Evolutionary conservation across 2,888 invertebrate genomes (phyloP).

Genomic region (Drosophila mayaguana): DNA sequence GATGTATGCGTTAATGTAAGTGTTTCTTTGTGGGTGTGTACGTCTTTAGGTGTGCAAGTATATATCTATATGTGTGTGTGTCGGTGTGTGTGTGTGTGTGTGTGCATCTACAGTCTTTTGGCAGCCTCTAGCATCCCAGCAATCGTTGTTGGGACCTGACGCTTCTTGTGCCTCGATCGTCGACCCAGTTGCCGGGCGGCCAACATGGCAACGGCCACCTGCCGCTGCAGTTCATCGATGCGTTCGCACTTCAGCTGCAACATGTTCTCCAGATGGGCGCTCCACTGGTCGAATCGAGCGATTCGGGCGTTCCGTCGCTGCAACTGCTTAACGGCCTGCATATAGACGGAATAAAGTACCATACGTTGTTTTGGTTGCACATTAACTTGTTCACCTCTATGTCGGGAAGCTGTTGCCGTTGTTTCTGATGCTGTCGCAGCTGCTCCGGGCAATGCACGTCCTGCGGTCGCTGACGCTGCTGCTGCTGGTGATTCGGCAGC

Average conservation of each 20-base stretch:
- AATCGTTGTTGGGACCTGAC: neutral
- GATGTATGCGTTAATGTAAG: neutral
- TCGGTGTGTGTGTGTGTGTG: neutral
- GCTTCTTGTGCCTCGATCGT: neutral
- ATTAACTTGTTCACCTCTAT: constrained; percentile 38
- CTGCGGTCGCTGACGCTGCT: neutral
- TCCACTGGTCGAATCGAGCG: constrained; percentile 43
- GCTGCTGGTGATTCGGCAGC: neutral
- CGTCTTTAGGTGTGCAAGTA: no score
- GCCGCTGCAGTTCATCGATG: constrained; percentile 62
- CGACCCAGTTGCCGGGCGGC: neutral
- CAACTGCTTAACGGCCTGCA: constrained; percentile 50
- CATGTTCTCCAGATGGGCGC: constrained; percentile 70
- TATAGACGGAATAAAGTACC: constrained; percentile 72
- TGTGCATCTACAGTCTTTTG: constrained; percentile 1
- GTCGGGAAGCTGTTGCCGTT: neutral
- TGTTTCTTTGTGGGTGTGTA: neutral
- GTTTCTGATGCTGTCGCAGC: neutral
- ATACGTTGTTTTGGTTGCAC: constrained; percentile 43
- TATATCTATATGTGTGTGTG: no score
- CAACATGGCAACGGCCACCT: constrained; percentile 12
- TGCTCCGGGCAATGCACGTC: neutral
- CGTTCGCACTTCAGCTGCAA: constrained; percentile 66
- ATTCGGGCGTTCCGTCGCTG: constrained; percentile 54
- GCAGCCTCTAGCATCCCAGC: neutral